Base-by-base conservation (phyloP, 1,140 invertebrate species). In the Intoshia linei region DNA sequence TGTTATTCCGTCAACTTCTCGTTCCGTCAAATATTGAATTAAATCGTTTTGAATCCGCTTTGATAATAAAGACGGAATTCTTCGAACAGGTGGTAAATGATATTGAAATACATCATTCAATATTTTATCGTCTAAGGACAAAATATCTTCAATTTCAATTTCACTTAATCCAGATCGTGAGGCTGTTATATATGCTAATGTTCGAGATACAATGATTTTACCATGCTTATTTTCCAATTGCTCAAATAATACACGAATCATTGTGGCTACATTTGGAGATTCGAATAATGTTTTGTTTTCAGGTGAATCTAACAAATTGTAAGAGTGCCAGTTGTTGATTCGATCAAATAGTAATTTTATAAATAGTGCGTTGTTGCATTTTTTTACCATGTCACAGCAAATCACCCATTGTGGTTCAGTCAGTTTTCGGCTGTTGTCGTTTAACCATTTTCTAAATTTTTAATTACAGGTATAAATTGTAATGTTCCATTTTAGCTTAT, bases 311-410 rank as follows among this genome's bases (percentile, higher is more conserved):
- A 75, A 72, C 51, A 75, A 75, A 0, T 78, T 84, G 51, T 92
- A 93, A 40, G 79, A 90, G 33, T 79, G 68, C 84, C 84, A 93
- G 37, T 78, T 62, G 50, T 76, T 83, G 10, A 90, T 76, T 60
- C 92, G 79, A 39, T 57, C 57, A 43, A 54, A 57, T 1, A 92
- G 78, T 15, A 95, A 59, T 59, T 93, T 93, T 0, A 93, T 77
- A 50, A 90, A 93, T 24, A 95, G 79, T 0, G 84, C 84, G 30
- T 92, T 57, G 3, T 79, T 90, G 50, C 84, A 95, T 47, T 76
- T 72, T 10, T 68, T 69, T 29, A 93, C 55, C 3, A 64, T 79
- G 49, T 84, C 87, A 18, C 74, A 72, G 0, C 93, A 83, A 10
- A 92, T 57, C 33, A 73, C 65, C 79, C 78, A 90, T 51, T 93